Conservation (phyloP, 2,797 vertebrate species). For the Chrosomus eos region DNA sequence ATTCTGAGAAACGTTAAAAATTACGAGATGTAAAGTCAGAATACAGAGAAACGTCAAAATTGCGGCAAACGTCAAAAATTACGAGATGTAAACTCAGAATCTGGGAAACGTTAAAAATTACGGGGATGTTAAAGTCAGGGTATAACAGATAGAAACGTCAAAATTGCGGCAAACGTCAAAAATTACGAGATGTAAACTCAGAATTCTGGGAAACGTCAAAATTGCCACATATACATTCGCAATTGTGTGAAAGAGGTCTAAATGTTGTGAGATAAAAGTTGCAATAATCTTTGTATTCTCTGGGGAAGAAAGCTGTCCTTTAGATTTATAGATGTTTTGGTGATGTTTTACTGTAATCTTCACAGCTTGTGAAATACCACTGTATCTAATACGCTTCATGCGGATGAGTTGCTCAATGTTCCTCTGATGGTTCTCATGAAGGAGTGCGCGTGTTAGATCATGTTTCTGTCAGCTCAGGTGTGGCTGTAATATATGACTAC, state of each 20-base stretch:
- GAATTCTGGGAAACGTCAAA: background rate
- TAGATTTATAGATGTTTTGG: background rate
- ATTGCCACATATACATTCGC: background rate
- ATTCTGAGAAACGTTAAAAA: no score
- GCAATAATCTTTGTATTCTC: background rate
- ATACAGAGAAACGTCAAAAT: no score
- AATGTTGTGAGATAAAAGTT: background rate
- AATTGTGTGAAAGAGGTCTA: no score
- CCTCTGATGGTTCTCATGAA: background rate
- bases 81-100: no score
- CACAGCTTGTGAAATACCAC: background rate
- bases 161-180: no score
- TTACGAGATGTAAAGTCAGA: no score
- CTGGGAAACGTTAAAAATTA: no score
- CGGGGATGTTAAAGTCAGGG: no score
- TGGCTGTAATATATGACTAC: background rate
- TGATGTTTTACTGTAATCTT: background rate
- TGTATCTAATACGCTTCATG: background rate
- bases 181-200: background rate
- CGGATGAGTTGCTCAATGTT: background rate
- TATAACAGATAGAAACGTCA: no score
- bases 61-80: no score
- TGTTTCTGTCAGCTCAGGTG: slow-evolving; percentile 18
- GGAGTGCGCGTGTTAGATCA: background rate
- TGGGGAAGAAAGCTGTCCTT: background rate